Base-by-base conservation (phyloP, 2,888 invertebrate species). In the Tetheella fluctuosa region DNA sequence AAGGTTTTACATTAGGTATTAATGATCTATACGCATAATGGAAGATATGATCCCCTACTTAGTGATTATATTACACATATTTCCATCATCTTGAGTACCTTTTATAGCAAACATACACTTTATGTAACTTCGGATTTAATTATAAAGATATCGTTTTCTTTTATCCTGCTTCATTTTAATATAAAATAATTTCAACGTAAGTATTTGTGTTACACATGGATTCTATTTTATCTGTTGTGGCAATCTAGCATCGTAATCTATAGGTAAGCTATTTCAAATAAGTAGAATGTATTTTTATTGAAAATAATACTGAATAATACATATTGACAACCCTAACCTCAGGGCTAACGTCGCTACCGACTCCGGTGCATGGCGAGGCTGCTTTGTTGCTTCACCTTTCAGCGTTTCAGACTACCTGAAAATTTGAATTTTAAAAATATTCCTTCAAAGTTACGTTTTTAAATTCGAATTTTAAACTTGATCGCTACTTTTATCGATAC, bases 361-460 rank as follows among this genome's bases (percentile, higher is more conserved):
- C 48, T 48, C 20, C 48, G 34, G 12, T 55, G 55, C 55, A 55
- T 37, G n/a, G 23, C 23, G 34, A 20, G 48, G 55, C 55, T 34
- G 28, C 55, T 55, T 55, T 55, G 55, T 55, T 55, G 55, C 55
- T 23, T 54, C 57, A 57, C 57, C 23, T 60, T 53, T 54, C 39
- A 53, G 39, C n/a, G 17, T 42, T 30, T 54, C 10, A 54, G 17
- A 28, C 12, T n/a, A 34, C 34, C 52, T 30, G 23, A n/a, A 52
- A 52, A 52, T 58, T 58, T 58, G 17, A 58, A 58, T 52, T 52
- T 52, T 34, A 52, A 58, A 39, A 34, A 15, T 54, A 34, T 34
- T 23, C 37, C 34, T 37, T 20, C 13, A 34, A 34, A 37, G 34
- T 13, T 55, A 13, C 30, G 6, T 3, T 53, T n/a, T 28, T n/a